Evolutionary conservation across 2,797 vertebrate genomes (phyloP).

Genomic region (Hirundo rustica): DNA sequence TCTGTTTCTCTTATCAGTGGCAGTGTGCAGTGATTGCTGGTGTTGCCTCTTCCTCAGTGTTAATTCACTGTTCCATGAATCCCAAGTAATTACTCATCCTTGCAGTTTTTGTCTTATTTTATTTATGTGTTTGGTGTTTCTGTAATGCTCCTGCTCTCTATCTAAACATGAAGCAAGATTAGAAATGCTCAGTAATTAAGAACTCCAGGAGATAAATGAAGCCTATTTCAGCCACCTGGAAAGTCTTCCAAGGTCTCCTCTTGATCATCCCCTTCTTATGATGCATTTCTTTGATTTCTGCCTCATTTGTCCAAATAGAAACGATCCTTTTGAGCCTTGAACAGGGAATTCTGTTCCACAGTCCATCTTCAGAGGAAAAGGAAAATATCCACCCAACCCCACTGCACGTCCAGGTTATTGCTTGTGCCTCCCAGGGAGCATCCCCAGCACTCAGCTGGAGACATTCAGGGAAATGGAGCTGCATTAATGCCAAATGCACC

Average conservation of each 20-base stretch:
- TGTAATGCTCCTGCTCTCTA: not conserved
- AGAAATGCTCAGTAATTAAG: slow-evolving; percentile 28
- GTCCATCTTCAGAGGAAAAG: not conserved
- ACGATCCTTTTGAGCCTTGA: not conserved
- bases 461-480: not conserved
- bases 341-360: not conserved
- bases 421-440: not conserved
- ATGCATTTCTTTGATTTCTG: not conserved
- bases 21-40: not conserved
- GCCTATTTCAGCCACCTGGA: not conserved
- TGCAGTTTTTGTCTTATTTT: not conserved
- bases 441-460: not conserved
- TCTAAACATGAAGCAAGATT: not conserved
- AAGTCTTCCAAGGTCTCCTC: not conserved
- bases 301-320: not conserved
- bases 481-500: not conserved
- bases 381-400: not conserved
- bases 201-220: not conserved
- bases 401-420: not conserved
- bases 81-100: slow-evolving; percentile 22
- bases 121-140: slow-evolving; percentile 3
- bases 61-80: not conserved
- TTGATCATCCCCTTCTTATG: not conserved
- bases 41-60: not conserved
- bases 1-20: not conserved